Evolutionary conservation across 2,797 vertebrate species (phyloP).

Genomic region (Heteromormyrus szaboi): DNA sequence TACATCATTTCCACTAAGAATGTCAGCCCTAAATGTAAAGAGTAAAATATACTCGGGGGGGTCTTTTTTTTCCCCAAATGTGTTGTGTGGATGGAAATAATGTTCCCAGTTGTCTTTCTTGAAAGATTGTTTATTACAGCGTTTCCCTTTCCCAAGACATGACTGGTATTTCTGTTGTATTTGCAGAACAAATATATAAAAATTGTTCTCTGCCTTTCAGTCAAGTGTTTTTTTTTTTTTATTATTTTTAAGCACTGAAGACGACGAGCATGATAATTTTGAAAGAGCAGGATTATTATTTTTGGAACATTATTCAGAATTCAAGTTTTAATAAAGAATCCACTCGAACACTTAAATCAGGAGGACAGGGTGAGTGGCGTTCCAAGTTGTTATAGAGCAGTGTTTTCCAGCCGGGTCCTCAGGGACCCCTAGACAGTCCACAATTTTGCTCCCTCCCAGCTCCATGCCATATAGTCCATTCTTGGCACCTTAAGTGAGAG

Average conservation of each 20-base stretch:
- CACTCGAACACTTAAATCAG: not conserved
- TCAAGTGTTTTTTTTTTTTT: not conserved
- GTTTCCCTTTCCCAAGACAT: not conserved
- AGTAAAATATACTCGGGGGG: constrained; percentile 10
- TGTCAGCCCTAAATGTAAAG: constrained; percentile 17
- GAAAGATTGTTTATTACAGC: constrained; percentile 5
- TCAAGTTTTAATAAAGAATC: not conserved
- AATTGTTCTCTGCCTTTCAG: constrained; percentile 13
- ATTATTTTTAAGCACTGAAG: not conserved
- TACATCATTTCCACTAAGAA: constrained; percentile 19
- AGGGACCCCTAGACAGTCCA: not conserved
- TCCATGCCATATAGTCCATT: not conserved
- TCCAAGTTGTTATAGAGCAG: not conserved
- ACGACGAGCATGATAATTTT: not conserved
- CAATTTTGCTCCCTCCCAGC: not conserved
- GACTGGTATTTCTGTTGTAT: constrained; percentile 4
- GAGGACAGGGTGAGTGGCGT: not conserved
- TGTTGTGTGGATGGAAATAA: constrained; percentile 1
- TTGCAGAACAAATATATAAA: constrained; percentile 15
- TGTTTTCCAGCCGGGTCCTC: not conserved
- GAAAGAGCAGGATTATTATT: not conserved
- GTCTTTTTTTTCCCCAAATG: not conserved
- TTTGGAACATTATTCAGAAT: not conserved
- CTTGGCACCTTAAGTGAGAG: not conserved
- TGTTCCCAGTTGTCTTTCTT: not conserved